Evolutionary conservation across 2,797 vertebrate species (phyloP), one percentile per base, ranked within the genome.

Genomic region (Spondyliosoma cantharus): DNA sequence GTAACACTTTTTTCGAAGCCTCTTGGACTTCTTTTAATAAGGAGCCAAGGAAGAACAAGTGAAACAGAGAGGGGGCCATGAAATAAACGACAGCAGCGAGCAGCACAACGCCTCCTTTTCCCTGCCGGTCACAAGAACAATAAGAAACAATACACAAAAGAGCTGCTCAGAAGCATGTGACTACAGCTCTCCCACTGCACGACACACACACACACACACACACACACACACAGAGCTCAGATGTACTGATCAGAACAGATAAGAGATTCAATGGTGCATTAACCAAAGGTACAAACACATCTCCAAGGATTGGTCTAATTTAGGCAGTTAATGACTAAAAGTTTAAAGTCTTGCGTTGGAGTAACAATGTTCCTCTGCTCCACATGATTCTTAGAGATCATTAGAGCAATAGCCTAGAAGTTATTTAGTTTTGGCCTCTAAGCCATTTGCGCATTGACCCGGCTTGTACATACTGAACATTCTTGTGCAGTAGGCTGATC

Each of bases 101-200:
- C 32, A 4, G 42, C 56, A 75, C 64, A 20, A 71, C 16, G 67
- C 80, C 81, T 89, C 43, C 76, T 59, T 83, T 80, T 76, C 68
- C 59, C 74, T 65, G 77, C 69, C 43, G 64, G 81, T 86, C 84
- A 92, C 88, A 90, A 84, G 88, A 85, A 70, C 78, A 19, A 78
- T 52, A 78, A 86, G 71, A 83, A 85, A 93, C 87, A 93, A 93
- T 90, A 68, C 89, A 93, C 88, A 93, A 92, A 87, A 86, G 89
- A 91, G 81, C 77, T 76, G 72, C 77, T 75, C 62, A 29, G 74
- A 52, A 90, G 73, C 89, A 92, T 91, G 93, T 94, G 93, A 93
- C 88, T 25, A 76, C 67, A 74, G 76, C 77, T 87, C 77, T 87
- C 84, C 71, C 75, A 88, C 88, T 72, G 49, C 64, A 67, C 43